A percentile compares a stretch with the other conserved stretches of the same genome.
These are phyloP conservation scores for Amphiprion ocellaris DNA, from an alignment of 2,113 vertebrate species.

Conservation along the genomic window DNA sequence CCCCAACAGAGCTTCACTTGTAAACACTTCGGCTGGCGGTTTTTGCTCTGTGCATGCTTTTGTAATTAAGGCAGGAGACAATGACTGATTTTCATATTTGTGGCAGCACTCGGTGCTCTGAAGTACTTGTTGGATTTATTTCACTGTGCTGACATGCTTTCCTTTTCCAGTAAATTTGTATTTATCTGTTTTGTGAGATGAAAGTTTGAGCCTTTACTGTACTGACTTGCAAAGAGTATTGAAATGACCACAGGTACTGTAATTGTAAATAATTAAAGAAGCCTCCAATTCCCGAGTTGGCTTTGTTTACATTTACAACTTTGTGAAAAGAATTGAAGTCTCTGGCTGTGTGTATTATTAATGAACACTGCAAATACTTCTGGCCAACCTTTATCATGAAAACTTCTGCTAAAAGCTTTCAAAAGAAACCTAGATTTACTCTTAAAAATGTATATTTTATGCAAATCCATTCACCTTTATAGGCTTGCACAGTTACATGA, in stretches of 20 bases:
- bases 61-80: conserved; percentile 33
- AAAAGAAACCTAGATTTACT: neutral
- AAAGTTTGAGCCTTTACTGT: neutral
- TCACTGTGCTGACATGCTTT: neutral
- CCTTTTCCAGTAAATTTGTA: neutral
- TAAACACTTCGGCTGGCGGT: conserved; percentile 17
- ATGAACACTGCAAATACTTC: neutral
- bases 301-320: conserved; percentile 1
- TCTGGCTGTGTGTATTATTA: conserved; percentile 3
- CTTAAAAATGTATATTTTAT: neutral
- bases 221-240: neutral
- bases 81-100: conserved; percentile 23
- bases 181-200: neutral
- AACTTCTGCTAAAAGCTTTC: neutral
- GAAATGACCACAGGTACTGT: neutral
- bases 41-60: conserved; percentile 12
- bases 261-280: neutral
- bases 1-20: conserved; percentile 15
- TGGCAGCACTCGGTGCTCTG: neutral
- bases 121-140: conserved; percentile 14
- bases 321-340: neutral
- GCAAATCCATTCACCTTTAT: neutral
- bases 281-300: neutral
- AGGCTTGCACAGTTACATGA: neutral
- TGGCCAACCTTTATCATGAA: neutral